Evolutionary conservation across 2,888 invertebrate species (phyloP).

Genomic region (Orthonevra nobilis): DNA sequence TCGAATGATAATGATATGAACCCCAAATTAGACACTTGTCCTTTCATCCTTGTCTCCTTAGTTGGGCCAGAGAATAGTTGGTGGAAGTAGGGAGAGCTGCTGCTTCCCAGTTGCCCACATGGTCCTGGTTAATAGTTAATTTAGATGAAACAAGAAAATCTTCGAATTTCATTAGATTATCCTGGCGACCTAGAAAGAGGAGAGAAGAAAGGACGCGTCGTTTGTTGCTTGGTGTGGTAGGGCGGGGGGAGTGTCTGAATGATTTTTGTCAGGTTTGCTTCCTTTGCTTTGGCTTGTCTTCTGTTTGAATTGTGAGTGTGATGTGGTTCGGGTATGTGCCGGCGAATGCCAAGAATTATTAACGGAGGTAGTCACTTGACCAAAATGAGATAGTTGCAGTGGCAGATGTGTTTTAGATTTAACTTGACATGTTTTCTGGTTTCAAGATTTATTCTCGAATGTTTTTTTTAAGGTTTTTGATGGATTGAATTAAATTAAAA

Average conservation of each 20-base stretch:
- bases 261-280: not conserved
- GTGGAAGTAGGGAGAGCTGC: too few relatives aligned
- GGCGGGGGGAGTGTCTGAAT: not conserved
- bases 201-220: too few relatives aligned
- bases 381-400: conserved; percentile 14
- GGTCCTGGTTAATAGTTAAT: conserved; percentile 51
- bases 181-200: conserved; percentile 37
- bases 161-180: conserved; percentile 65
- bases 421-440: too few relatives aligned
- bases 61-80: not conserved
- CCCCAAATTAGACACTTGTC: conserved; percentile 65
- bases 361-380: conserved; percentile 25
- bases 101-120: too few relatives aligned
- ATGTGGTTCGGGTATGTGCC: not conserved
- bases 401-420: too few relatives aligned
- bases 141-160: conserved; percentile 48
- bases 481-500: too few relatives aligned
- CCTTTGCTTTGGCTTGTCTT: not conserved
- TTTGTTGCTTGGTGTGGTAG: too few relatives aligned
- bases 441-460: too few relatives aligned
- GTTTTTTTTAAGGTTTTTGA: too few relatives aligned
- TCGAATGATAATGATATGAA: conserved; percentile 69
- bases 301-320: not conserved
- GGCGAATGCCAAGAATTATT: conserved; percentile 5
- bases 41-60: conserved; percentile 4